Evolutionary conservation across 2,888 invertebrate genomes (phyloP).

Genomic region (Noctua janthina): DNA sequence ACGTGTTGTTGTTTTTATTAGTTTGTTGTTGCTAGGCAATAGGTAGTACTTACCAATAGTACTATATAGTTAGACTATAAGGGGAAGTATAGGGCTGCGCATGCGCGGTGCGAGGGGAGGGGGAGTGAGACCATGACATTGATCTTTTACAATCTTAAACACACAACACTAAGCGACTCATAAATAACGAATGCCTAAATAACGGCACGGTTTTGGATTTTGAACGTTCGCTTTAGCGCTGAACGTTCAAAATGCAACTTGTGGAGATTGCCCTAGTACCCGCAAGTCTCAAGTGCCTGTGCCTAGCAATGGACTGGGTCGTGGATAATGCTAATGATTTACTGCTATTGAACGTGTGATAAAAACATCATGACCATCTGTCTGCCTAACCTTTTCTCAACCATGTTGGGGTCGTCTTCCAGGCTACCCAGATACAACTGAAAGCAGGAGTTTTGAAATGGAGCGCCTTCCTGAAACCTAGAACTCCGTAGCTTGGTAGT

Average conservation of each 20-base stretch:
- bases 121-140: not conserved
- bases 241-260: not conserved
- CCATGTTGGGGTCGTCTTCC: too few relatives aligned
- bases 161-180: not conserved
- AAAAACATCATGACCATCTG: too few relatives aligned
- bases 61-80: not conserved
- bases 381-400: too few relatives aligned
- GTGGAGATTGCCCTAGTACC: not conserved
- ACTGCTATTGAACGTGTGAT: too few relatives aligned
- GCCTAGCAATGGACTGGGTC: too few relatives aligned
- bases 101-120: not conserved
- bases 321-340: too few relatives aligned
- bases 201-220: not conserved
- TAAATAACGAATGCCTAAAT: not conserved
- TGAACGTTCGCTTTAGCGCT: not conserved
- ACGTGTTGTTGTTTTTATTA: too few relatives aligned
- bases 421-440: too few relatives aligned
- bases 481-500: not conserved
- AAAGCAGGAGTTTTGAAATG: not conserved
- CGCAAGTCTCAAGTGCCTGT: not conserved
- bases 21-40: not conserved
- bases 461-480: not conserved
- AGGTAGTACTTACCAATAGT: not conserved
- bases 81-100: not conserved
- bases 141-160: not conserved